These are phyloP conservation scores for Furcifer pardalis DNA, from an alignment of 2,797 vertebrate genomes.

Conservation along the genomic window DNA sequence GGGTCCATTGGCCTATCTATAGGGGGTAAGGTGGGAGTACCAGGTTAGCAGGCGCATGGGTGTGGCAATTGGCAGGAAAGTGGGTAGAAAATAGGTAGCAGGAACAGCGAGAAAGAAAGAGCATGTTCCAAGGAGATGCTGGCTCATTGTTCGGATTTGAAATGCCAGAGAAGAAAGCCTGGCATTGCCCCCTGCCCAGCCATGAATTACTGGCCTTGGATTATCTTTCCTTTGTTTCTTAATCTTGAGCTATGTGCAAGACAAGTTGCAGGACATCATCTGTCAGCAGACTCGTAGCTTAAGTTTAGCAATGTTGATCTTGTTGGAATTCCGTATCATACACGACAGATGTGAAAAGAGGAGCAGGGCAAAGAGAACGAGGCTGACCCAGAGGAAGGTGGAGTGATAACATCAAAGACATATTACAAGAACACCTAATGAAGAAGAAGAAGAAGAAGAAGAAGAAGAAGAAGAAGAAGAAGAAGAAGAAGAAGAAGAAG, in stretches of 20 bases:
- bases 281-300: not conserved
- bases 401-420: too few species aligned
- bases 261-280: not conserved
- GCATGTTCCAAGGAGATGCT: not conserved
- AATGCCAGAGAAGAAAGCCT: not conserved
- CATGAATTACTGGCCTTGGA: not conserved
- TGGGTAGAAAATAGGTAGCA: not conserved
- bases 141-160: not conserved
- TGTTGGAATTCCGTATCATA: too few species aligned
- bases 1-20: slow-evolving; percentile 26
- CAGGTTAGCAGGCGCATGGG: not conserved
- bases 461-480: too few species aligned
- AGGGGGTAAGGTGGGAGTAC: not conserved
- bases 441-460: too few species aligned
- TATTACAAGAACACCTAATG: too few species aligned
- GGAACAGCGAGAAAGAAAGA: not conserved
- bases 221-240: not conserved
- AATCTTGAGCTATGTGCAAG: not conserved
- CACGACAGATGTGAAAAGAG: too few species aligned
- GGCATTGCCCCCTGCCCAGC: too few species aligned
- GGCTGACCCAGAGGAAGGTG: too few species aligned
- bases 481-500: too few species aligned
- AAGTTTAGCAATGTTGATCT: slow-evolving; percentile 7
- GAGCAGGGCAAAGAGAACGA: too few species aligned
- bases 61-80: not conserved